Conservation (phyloP, 2,797 vertebrate species). For the Xiphorhynchus erythropygius region DNA sequence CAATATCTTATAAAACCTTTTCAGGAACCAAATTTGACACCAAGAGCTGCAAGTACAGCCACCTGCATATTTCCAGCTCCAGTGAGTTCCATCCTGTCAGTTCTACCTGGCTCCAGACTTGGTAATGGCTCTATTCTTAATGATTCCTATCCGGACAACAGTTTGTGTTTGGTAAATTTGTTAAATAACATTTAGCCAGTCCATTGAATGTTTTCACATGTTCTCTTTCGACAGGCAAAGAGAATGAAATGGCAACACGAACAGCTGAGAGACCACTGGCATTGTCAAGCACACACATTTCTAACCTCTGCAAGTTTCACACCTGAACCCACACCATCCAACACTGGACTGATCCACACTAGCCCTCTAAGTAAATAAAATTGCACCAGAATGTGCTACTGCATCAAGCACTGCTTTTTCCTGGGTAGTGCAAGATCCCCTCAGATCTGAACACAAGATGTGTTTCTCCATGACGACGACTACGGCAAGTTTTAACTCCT, state of each 20-base stretch:
- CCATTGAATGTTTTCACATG: background rate
- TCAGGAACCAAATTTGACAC: background rate
- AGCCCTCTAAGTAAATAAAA: background rate
- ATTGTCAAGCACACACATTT: background rate
- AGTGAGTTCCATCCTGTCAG: background rate
- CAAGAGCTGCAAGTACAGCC: background rate
- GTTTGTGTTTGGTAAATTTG: background rate
- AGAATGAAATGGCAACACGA: background rate
- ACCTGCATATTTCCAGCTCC: background rate
- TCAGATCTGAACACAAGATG: background rate
- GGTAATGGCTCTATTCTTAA: background rate
- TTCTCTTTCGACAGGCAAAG: background rate
- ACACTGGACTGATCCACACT: background rate
- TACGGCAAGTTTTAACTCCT: background rate
- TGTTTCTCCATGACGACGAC: slow-evolving; percentile 7
- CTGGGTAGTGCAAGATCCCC: background rate
- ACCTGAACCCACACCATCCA: background rate
- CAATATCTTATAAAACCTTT: background rate
- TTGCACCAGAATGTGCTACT: background rate
- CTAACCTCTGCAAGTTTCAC: background rate
- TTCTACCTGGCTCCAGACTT: background rate
- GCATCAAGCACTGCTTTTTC: background rate
- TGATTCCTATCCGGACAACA: background rate
- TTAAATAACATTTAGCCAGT: background rate
- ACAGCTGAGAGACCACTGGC: background rate